A percentile compares a stretch with the other conserved stretches of the same genome.
These are phyloP conservation scores for Oscheius sp. DNA, from an alignment of 1,140 invertebrate species.

Conservation along the genomic window DNA sequence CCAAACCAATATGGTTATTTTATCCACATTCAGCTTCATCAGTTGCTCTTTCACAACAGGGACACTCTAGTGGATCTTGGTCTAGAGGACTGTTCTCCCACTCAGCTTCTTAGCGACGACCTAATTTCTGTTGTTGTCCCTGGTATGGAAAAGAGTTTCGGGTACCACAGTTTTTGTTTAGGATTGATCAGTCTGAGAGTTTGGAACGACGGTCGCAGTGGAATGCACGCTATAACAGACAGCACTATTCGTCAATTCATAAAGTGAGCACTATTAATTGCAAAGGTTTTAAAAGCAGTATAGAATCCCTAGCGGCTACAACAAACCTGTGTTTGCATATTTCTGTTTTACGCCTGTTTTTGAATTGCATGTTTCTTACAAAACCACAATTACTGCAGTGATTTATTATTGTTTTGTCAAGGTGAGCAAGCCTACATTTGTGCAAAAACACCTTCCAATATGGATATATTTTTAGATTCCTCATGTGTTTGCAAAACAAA, in stretches of 20 bases:
- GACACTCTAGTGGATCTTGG: conserved; percentile 7
- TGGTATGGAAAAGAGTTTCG: background rate
- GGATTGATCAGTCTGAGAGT: background rate
- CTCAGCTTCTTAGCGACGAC: conserved; percentile 12
- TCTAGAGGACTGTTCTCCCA: conserved; percentile 14
- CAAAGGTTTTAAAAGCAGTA: no score
- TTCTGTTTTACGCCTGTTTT: no score
- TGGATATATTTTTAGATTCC: no score
- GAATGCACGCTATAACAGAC: background rate
- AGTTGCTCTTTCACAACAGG: background rate
- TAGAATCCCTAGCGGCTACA: no score
- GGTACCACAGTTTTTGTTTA: no score
- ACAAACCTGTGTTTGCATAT: no score
- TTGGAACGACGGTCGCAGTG: background rate
- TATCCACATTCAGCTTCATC: conserved; percentile 9
- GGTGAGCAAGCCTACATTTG: no score
- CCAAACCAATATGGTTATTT: background rate
- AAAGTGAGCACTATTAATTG: background rate
- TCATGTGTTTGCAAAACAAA: no score
- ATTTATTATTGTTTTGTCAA: no score
- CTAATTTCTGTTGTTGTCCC: background rate
- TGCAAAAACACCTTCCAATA: no score
- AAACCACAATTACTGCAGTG: no score
- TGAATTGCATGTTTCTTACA: no score
- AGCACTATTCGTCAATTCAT: background rate